Evolutionary conservation across 37 sponge, comb jelly and placozoan species (phyloP), one percentile per base, ranked within the genome.

Genomic region (Ephydatia muelleri): DNA sequence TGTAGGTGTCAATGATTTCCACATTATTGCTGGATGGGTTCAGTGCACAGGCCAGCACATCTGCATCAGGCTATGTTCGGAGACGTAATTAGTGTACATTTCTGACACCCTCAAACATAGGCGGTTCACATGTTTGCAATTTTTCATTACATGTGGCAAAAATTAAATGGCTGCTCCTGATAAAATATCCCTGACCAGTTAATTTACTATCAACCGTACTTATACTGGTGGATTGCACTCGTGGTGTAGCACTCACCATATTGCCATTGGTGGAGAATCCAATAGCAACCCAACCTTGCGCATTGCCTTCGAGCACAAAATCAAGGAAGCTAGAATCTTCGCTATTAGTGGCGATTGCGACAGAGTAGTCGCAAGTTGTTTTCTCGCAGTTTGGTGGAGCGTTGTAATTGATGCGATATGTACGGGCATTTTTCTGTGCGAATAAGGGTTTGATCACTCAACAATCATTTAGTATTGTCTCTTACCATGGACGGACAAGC

Each of bases 211-310:
- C n/a, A n/a, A n/a, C n/a, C n/a, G n/a, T n/a, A n/a, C n/a, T n/a
- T n/a, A n/a, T n/a, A n/a, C n/a, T n/a, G n/a, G n/a, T n/a, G n/a
- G n/a, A n/a, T n/a, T n/a, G n/a, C n/a, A n/a, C n/a, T n/a, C n/a
- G n/a, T n/a, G n/a, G n/a, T n/a, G 16, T 57, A 57, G 16, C 9
- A 68, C 80, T 57, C 23, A 87, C 88, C 88, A 87, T 87, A 66
- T 5, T 81, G 29, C 28, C 23, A 38, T 67, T 26, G 1, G 11
- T 35, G 26, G 88, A 81, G 80, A 87, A 87, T n/a, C 88, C 88
- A 43, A 87, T 82, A 12, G 82, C 88, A 68, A 87, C 65, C 75
- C 76, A 87, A 23, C 82, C 82, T 29, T 9, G 40, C 26, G 74
- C 75, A 0, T 71, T 68, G 13, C 65, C 88, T 29, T 80, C 81